Base-by-base conservation (phyloP, 2,113 vertebrate genomes). In the Salvelinus alpinus region DNA sequence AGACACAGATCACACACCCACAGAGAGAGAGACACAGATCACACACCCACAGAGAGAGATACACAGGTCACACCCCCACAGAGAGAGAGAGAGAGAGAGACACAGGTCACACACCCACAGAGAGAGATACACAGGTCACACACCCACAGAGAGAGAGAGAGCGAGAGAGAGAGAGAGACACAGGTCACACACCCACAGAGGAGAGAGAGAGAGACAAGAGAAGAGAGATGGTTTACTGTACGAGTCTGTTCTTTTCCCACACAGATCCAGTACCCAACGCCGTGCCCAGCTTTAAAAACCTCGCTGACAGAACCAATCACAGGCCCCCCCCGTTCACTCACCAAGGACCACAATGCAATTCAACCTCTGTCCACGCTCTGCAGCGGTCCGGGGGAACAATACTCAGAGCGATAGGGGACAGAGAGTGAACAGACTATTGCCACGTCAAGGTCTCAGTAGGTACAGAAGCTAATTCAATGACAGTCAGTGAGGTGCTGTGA, bases 171-270 rank as follows among this genome's bases (percentile, higher is more conserved):
- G n/a, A 20, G 13, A n/a, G 47, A 72, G 22, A 65, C n/a, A 70
- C 34, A 48, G 25, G 2, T 27, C 25, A 27, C 25, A 27, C 25
- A 1, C 25, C 4, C 31, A 29, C 14, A 72, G 27, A 20, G 13
- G 13, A 51, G n/a, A 25, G 4, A 14, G 51, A 12, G 18, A 38
- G 14, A 8, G 13, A 77, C 4, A 3, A 34, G 27, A 72, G 24
- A 38, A 70, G 22, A 70, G 70, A 31, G 20, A 14, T 4, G 68
- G 20, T 70, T 70, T 69, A 59, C 80, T 57, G 71, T 73, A 74
- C 75, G 77, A 73, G 62, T 80, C 75, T 74, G 78, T 80, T 76
- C 81, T 85, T 86, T 92, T 92, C 92, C 92, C 92, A 92, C 91
- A 92, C 89, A 83, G 89, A 92, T 92, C 91, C 87, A 83, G 86